phyloP scores from a whole-genome alignment of 2,888 invertebrate genomes.

The Ellobium chinense region DNA sequence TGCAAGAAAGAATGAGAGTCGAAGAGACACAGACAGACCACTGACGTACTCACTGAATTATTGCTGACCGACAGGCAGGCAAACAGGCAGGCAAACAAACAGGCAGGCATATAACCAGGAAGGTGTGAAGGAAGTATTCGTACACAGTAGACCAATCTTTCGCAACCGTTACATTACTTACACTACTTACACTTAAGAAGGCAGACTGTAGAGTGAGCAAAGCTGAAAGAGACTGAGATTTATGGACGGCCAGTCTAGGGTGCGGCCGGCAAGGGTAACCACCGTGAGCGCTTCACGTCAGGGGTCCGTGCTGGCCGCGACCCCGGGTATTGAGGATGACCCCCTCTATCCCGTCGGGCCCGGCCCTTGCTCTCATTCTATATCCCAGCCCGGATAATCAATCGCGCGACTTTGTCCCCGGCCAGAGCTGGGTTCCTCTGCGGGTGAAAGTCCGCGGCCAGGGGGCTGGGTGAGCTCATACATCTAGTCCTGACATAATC shows the following conservation, averaged over 20 bases:
- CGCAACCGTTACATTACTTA: too few relatives aligned
- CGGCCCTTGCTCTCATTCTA: background rate
- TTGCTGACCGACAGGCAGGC: too few relatives aligned
- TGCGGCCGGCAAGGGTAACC: background rate
- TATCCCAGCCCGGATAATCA: constrained; percentile 24
- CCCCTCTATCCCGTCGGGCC: background rate
- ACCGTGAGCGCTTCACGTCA: background rate
- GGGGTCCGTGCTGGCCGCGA: background rate
- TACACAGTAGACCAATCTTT: too few relatives aligned
- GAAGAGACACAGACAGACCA: too few relatives aligned
- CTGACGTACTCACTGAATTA: too few relatives aligned
- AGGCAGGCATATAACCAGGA: too few relatives aligned
- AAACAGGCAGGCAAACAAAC: too few relatives aligned
- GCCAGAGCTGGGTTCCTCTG: constrained; percentile 11
- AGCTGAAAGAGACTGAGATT: background rate
- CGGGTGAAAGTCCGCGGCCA: constrained; percentile 1
- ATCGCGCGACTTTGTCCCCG: constrained; percentile 34
- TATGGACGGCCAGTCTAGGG: constrained; percentile 3
- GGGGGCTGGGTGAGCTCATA: constrained; percentile 22
- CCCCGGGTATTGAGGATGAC: constrained; percentile 8
- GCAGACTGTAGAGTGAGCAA: background rate
- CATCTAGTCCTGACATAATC: constrained; percentile 23
- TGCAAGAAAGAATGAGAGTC: too few relatives aligned
- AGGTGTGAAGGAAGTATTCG: too few relatives aligned
- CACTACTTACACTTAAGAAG: background rate